These are phyloP conservation scores for Eupsittula cactorum DNA, from an alignment of 2,113 vertebrate genomes.

Conservation along the genomic window DNA sequence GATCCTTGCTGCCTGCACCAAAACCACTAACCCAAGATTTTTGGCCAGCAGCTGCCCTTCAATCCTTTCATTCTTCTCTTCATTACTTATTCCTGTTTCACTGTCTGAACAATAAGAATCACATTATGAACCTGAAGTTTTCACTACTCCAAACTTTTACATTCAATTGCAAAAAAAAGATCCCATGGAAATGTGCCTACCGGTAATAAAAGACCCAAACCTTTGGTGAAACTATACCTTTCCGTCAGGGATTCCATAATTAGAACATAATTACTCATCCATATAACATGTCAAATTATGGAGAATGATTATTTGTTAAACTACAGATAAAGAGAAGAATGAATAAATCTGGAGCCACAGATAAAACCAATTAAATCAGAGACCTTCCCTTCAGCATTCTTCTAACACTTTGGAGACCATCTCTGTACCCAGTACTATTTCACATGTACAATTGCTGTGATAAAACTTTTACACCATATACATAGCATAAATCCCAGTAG, in stretches of 20 bases:
- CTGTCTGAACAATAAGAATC: neutral
- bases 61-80: neutral
- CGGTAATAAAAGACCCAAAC: neutral
- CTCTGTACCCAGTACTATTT: neutral
- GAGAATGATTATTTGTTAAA: slow-evolving; percentile 56
- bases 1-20: neutral
- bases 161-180: neutral
- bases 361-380: slow-evolving; percentile 56
- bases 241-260: slow-evolving; percentile 43
- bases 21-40: neutral
- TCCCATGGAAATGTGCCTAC: neutral
- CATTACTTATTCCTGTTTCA: neutral
- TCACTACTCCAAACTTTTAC: neutral
- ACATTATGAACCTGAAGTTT: neutral
- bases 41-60: neutral
- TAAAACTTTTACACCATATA: slow-evolving; percentile 44
- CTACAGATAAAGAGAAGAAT: slow-evolving; percentile 36
- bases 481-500: slow-evolving; percentile 44
- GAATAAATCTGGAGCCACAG: slow-evolving; percentile 45
- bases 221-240: slow-evolving; percentile 10
- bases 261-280: slow-evolving; percentile 47
- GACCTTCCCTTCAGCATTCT: slow-evolving; percentile 33
- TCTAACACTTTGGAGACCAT: slow-evolving; percentile 16
- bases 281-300: slow-evolving; percentile 48
- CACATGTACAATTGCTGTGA: neutral